Conservation (phyloP, 2,113 vertebrate species). For the Mus pahari region DNA sequence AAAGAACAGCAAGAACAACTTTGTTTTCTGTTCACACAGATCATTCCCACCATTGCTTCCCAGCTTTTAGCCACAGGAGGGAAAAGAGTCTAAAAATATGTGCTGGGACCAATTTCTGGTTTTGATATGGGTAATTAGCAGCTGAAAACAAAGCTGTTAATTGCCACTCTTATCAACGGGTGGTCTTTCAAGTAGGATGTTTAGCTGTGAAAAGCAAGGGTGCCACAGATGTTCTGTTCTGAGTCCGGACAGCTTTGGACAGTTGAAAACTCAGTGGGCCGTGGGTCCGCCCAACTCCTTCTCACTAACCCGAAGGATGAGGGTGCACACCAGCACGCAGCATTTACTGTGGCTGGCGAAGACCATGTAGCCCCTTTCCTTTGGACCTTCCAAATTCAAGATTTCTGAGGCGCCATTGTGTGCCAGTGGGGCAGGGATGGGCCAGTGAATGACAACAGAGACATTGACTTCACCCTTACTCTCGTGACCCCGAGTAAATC, state of each 20-base stretch:
- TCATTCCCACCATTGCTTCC: conserved; percentile 62
- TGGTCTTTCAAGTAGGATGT: conserved; percentile 55
- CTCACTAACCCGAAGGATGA: neutral
- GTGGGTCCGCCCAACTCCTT: neutral
- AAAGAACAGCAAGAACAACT: conserved; percentile 60
- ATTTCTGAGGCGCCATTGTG: neutral
- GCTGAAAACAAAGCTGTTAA: conserved; percentile 73
- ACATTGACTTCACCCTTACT: neutral
- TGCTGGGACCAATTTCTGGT: conserved; percentile 64
- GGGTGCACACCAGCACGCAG: neutral
- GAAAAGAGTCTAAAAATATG: conserved; percentile 72
- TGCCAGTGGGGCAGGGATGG: neutral
- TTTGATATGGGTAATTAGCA: conserved; percentile 72
- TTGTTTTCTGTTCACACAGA: conserved; percentile 60
- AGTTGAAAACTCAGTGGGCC: conserved; percentile 13
- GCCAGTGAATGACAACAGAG: neutral
- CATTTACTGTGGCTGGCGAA: neutral
- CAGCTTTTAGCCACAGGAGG: conserved; percentile 61
- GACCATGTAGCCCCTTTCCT: neutral
- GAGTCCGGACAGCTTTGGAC: neutral
- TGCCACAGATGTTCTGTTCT: conserved; percentile 49
- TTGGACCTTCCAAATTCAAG: neutral
- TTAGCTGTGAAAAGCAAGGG: conserved; percentile 45
- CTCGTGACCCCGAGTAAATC: neutral
- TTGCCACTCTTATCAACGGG: conserved; percentile 50